phyloP scores from a whole-genome alignment of 2,888 invertebrate genomes.

The Meliscaeva auricollis region DNA sequence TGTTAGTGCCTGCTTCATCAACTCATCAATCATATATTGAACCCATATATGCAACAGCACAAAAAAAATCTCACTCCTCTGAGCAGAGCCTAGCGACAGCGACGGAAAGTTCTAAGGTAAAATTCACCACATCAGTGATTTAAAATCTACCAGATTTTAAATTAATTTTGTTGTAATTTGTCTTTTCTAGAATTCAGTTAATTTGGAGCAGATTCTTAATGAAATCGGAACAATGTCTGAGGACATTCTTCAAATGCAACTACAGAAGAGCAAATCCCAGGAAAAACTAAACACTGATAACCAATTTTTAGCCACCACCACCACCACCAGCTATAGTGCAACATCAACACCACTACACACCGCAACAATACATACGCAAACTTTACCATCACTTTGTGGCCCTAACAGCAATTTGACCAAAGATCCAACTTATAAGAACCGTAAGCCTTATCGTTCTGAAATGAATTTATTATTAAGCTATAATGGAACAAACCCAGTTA shows the following conservation, averaged over 20 bases:
- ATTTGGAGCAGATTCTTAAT: constrained; percentile 88
- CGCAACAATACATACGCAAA: constrained; percentile 56
- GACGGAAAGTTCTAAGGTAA: constrained; percentile 59
- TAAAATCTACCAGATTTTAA: too few relatives aligned
- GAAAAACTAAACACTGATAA: constrained; percentile 78
- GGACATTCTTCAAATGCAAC: constrained; percentile 82
- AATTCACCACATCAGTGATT: too few relatives aligned
- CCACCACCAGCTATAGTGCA: constrained; percentile 12
- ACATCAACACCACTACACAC: constrained; percentile 31
- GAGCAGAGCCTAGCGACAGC: constrained; percentile 77
- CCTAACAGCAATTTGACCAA: constrained; percentile 25
- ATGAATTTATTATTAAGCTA: constrained; percentile 83
- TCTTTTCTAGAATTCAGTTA: constrained; percentile 85
- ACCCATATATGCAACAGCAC: constrained; percentile 83
- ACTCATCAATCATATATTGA: constrained; percentile 75
- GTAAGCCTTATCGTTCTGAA: constrained; percentile 84
- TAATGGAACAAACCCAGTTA: constrained; percentile 81
- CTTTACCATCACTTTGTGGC: constrained; percentile 39
- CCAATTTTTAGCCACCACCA: background rate
- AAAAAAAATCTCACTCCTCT: constrained; percentile 79
- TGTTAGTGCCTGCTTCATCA: constrained; percentile 25
- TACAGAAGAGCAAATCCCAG: constrained; percentile 81
- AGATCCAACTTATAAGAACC: constrained; percentile 77
- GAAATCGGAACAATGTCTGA: constrained; percentile 87
- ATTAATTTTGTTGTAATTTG: too few relatives aligned